phyloP scores from a whole-genome alignment of 2,888 invertebrate species.

The Tenthredo distinguenda region DNA sequence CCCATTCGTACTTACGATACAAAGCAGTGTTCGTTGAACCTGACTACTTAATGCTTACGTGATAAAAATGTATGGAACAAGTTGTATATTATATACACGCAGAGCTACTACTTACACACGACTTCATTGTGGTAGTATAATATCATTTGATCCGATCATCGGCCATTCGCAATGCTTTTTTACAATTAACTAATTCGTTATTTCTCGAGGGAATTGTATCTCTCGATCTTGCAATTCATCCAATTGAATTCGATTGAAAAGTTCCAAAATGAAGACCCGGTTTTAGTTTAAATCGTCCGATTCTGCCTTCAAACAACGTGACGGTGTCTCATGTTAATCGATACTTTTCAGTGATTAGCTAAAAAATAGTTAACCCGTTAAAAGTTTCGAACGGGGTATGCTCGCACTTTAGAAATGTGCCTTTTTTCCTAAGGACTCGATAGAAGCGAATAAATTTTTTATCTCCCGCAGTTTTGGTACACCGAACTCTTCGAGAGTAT shows the following conservation, averaged over 20 bases:
- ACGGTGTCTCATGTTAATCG: not conserved
- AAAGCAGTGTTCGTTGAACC: conserved; percentile 37
- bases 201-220: not conserved
- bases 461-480: too few relatives aligned
- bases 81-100: not conserved
- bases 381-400: not conserved
- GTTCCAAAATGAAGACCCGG: not conserved
- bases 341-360: not conserved
- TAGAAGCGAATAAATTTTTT: not conserved
- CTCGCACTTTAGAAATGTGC: not conserved
- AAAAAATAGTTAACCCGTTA: not conserved
- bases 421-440: not conserved
- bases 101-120: not conserved
- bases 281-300: not conserved
- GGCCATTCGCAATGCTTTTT: conserved; percentile 3
- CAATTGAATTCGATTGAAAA: not conserved
- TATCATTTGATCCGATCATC: conserved; percentile 20
- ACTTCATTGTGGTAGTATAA: not conserved
- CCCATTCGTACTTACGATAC: not conserved
- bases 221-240: conserved; percentile 6
- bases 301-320: not conserved
- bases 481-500: not conserved
- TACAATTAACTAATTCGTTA: not conserved
- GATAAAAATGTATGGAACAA: conserved; percentile 10
- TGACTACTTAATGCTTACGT: not conserved